Conservation (phyloP, 1,140 invertebrate genomes). For the Drosophila serrata region DNA sequence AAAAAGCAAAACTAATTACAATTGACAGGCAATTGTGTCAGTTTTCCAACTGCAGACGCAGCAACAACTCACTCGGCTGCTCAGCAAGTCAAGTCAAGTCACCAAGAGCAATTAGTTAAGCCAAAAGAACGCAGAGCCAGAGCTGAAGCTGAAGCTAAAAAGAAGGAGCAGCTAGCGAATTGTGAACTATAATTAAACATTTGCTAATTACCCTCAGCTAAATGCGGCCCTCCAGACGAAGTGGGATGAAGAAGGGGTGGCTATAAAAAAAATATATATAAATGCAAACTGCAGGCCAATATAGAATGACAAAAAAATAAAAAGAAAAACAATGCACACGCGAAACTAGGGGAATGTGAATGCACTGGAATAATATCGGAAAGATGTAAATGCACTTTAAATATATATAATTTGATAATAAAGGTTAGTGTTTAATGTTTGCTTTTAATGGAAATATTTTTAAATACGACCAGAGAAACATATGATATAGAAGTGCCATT, state of each 20-base stretch:
- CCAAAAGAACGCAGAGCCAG: constrained; percentile 42
- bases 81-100: constrained; percentile 47
- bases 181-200: constrained; percentile 78
- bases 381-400: neutral
- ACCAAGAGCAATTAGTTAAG: constrained; percentile 76
- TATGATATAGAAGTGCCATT: too few species aligned
- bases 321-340: constrained; percentile 21
- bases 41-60: constrained; percentile 14
- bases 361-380: constrained; percentile 5
- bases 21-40: constrained; percentile 83
- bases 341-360: constrained; percentile 1
- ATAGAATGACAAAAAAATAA: constrained; percentile 32
- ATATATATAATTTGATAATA: neutral
- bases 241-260: neutral
- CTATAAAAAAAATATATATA: constrained; percentile 18
- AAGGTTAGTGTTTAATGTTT: too few species aligned
- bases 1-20: constrained; percentile 83
- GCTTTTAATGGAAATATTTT: too few species aligned
- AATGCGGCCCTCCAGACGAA: constrained; percentile 39
- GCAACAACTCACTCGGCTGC: constrained; percentile 36
- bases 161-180: constrained; percentile 65
- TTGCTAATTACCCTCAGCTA: constrained; percentile 72
- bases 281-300: constrained; percentile 30
- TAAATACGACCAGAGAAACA: too few species aligned
- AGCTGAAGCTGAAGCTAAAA: constrained; percentile 24